Evolutionary conservation across 2,797 vertebrate genomes (phyloP), one percentile per base, ranked within the genome.

Genomic region (Enteromius anoplus): DNA sequence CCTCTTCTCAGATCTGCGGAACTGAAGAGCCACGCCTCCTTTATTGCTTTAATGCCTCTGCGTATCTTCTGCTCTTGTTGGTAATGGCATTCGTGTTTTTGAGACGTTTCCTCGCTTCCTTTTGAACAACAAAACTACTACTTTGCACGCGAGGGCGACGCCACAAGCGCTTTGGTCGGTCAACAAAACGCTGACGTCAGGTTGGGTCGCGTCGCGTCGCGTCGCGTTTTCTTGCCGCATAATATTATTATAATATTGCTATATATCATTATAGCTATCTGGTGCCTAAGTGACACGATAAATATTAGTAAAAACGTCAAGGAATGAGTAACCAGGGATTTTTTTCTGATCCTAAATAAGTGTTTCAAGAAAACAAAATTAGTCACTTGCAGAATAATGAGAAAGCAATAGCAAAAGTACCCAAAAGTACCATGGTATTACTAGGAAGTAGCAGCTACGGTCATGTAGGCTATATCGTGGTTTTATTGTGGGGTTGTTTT

Each of bases 291-390:
- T 17, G 12, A 72, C 29, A 21, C 2, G 11, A 29, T 19, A 32
- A n/a, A 75, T 65, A 55, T 40, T 15, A 78, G 4, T 78, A 23
- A 49, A 65, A 65, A 37, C 4, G 0, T 32, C 11, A 15, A 47
- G n/a, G 42, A 72, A 73, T 73, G 79, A 81, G 55, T 73, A 17
- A 60, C 8, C 8, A 49, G 69, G 21, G 42, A 19, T 37, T 71
- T 62, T 45, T 49, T n/a, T 34, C 11, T 14, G 10, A 26, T 29
- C 32, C 19, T 49, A 45, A 70, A 58, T 4, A 58, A 58, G 65
- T 70, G 64, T 81, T 81, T 49, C 29, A 62, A 64, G 80, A 81
- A 51, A 72, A 81, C 69, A 64, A 26, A 64, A 34, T 64, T 64
- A 81, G 69, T 81, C 42, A 81, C 26, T 40, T 1, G 26, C 23